These are phyloP conservation scores for Leptinotarsa peninsularis DNA, from an alignment of 2,888 invertebrate genomes.

Conservation along the genomic window DNA sequence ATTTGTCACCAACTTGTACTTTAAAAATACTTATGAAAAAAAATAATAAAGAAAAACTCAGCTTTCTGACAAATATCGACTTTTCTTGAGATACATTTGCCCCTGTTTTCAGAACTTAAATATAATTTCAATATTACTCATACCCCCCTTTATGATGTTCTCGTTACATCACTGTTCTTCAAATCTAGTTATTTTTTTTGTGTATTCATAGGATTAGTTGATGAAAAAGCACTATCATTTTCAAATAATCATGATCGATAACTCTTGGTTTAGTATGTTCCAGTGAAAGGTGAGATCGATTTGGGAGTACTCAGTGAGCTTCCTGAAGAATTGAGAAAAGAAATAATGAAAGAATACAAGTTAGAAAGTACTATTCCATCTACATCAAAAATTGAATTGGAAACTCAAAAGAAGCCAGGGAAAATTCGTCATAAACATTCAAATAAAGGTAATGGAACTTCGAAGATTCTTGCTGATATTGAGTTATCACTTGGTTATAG, in stretches of 20 bases:
- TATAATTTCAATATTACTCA: no score
- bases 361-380: constrained; percentile 2
- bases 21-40: no score
- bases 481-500: background rate
- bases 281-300: constrained; percentile 67
- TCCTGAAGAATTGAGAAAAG: constrained; percentile 73
- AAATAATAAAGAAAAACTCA: no score
- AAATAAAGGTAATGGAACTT: constrained; percentile 9
- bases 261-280: constrained; percentile 18
- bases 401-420: background rate
- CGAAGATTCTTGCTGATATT: no score
- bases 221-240: background rate
- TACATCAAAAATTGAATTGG: background rate
- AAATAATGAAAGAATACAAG: constrained; percentile 69
- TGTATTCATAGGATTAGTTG: background rate
- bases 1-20: no score
- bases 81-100: no score
- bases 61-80: no score
- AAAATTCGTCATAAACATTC: constrained; percentile 5
- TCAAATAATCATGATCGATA: background rate
- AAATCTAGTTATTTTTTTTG: no score
- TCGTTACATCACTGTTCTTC: no score
- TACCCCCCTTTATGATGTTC: no score
- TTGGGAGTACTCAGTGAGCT: constrained; percentile 71
- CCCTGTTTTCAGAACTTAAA: no score